Evolutionary conservation across 2,888 invertebrate species (phyloP), one percentile per base, ranked within the genome.

Genomic region (Amiota communis): DNA sequence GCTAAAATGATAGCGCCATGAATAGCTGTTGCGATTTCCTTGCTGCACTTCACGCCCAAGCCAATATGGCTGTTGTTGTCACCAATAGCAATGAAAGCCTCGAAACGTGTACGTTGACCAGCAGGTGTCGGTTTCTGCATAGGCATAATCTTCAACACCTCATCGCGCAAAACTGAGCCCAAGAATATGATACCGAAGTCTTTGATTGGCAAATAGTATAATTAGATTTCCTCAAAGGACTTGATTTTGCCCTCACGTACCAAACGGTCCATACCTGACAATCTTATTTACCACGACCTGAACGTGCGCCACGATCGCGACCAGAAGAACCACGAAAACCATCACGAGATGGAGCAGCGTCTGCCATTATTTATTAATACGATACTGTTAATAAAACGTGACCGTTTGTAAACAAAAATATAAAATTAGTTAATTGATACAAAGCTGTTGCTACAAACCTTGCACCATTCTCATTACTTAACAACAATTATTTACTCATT

Each of bases 111-210:
- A 88, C 99, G 95, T 91, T 99, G 99, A 92, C 99, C 99, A 81
- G 99, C 99, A 91, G 99, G 95, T 0, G 99, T 99, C 91, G 99
- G 99, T 91, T 99, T 99, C 93, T 99, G 99, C 17, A 99, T 99
- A 75, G 99, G 99, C 98, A 99, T 99, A 90, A 99, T 99, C 91
- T 99, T 99, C 83, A 99, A 92, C 0, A 99, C 99, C 89, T 99
- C 99, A 91, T 99, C 99, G 88, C 97, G 98, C 72, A 99, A 92
- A 17, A 95, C 92, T 0, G 95, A 92, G 36, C 98, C 98, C 86
- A 99, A 94, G 92, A 99, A 98, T 77, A 99, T 98, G 90, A 99
- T 99, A 91, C 99, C 99, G 86, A 94, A 97, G 92, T 99, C 99
- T 93, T 99, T 99, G 90, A 99, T 99, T 74, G 99, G 99, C 72